Percentiles rank a stretch among this genome's conserved stretches.
phyloP scores from a whole-genome alignment of 2,113 vertebrate genomes.

The Phrynosoma platyrhinos region DNA sequence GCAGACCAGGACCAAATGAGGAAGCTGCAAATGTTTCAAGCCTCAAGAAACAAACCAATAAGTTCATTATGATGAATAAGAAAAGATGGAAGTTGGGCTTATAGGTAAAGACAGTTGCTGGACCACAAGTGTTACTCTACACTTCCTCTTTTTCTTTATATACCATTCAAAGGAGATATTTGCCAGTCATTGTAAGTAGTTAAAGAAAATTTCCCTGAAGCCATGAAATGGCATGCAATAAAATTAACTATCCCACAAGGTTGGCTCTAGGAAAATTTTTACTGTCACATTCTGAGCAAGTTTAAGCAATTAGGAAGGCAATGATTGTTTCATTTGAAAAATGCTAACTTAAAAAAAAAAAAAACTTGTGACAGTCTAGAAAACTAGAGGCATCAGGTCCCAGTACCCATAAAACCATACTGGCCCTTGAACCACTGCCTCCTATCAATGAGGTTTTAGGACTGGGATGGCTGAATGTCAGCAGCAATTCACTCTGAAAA shows the following conservation, averaged over 20 bases:
- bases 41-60: background rate
- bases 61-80: background rate
- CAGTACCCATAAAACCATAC: background rate
- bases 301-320: background rate
- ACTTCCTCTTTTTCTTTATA: background rate
- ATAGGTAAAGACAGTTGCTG: background rate
- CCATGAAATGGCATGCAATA: conserved; percentile 1
- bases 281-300: background rate
- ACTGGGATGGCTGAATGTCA: background rate
- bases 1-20: background rate
- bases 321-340: conserved; percentile 3
- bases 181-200: background rate
- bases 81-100: background rate
- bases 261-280: background rate
- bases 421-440: background rate
- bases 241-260: background rate
- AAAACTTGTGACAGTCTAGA: background rate
- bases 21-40: background rate
- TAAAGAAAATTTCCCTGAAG: conserved; percentile 10
- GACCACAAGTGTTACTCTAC: background rate
- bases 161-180: background rate
- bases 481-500: background rate
- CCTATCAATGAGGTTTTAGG: background rate
- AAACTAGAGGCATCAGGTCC: background rate
- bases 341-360: background rate